Percentiles rank a stretch among this genome's conserved stretches.
Evolutionary conservation across 2,797 vertebrate species (phyloP).

Genomic region (Hafferia zeledoni): DNA sequence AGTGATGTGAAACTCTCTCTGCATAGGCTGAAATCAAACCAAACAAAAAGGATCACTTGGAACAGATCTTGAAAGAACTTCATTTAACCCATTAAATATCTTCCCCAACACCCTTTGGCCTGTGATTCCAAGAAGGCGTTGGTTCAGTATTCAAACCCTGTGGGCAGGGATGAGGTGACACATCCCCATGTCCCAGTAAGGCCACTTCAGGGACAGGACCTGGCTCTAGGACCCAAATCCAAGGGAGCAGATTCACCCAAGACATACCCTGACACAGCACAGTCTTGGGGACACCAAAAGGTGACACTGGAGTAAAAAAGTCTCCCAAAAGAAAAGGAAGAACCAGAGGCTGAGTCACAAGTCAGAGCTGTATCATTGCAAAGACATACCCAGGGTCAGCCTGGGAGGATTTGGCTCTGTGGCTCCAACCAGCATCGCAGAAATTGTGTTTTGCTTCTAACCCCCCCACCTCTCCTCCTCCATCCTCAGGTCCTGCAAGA

Average conservation of each 20-base stretch:
- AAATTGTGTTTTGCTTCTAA: background rate
- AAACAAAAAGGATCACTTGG: background rate
- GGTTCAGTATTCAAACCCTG: background rate
- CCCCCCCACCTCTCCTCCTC: background rate
- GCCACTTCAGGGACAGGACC: background rate
- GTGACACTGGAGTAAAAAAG: background rate
- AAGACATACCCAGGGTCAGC: background rate
- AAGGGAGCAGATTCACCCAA: background rate
- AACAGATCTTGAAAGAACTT: background rate
- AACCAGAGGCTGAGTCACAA: background rate
- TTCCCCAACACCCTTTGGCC: background rate
- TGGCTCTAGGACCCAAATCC: background rate
- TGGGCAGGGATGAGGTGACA: background rate
- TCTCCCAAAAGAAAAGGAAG: background rate
- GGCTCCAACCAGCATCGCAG: rapidly evolving
- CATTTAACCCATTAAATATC: background rate
- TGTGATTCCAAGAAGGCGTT: background rate
- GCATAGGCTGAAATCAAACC: background rate
- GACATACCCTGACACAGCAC: background rate
- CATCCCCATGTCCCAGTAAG: background rate
- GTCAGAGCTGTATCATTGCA: background rate
- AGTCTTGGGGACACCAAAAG: background rate
- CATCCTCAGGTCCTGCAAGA: background rate
- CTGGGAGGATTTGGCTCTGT: rapidly evolving
- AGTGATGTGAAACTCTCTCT: background rate